Conservation (phyloP, 2,888 invertebrate genomes). For the Ctenicera cuprea region DNA sequence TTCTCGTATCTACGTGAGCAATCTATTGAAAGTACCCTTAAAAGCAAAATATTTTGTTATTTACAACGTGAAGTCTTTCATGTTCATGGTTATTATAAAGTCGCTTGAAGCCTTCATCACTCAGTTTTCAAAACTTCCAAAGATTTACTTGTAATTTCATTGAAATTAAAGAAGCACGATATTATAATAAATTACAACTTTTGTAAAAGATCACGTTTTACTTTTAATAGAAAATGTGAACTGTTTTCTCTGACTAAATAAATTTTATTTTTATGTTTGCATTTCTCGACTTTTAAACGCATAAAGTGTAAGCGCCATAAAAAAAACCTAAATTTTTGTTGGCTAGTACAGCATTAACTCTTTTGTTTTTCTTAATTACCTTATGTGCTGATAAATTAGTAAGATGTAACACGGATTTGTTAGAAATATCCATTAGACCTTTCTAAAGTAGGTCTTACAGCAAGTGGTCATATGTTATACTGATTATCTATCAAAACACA, state of each 20-base stretch:
- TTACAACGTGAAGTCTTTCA: background rate
- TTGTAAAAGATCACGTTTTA: background rate
- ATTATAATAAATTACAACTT: slow-evolving; percentile 13
- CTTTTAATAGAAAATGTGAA: slow-evolving; percentile 2
- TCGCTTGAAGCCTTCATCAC: slow-evolving; percentile 6
- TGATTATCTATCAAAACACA: slow-evolving; percentile 1
- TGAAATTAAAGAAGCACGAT: slow-evolving; percentile 2
- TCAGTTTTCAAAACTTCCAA: slow-evolving; percentile 6
- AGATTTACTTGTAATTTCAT: background rate
- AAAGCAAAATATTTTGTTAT: slow-evolving; percentile 1
- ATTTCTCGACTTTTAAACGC: too few species aligned
- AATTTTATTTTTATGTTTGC: too few species aligned
- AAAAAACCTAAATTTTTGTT: too few species aligned
- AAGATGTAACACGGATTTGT: background rate
- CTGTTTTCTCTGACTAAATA: too few species aligned
- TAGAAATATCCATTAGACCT: background rate
- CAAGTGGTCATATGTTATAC: background rate
- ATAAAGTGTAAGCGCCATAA: too few species aligned
- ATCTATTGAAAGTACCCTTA: slow-evolving; percentile 4
- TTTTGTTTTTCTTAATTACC: background rate
- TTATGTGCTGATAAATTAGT: background rate
- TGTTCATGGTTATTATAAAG: slow-evolving; percentile 6
- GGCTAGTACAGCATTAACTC: too few species aligned
- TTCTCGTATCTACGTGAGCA: slow-evolving; percentile 3
- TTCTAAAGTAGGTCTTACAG: background rate